Conservation (phyloP, 2,113 vertebrate genomes). For the Menura novaehollandiae region DNA sequence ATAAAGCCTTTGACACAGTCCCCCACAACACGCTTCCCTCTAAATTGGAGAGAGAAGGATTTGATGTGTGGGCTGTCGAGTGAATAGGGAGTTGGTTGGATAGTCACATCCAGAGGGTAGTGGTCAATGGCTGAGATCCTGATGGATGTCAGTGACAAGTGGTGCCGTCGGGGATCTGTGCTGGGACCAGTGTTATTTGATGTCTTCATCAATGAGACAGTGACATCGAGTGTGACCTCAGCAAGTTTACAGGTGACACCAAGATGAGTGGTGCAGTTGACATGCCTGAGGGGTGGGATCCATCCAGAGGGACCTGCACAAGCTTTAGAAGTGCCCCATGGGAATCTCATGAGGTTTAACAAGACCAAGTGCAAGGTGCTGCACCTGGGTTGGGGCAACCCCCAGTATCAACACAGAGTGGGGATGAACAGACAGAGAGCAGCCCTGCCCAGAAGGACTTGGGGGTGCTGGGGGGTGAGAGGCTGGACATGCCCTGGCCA, state of each 20-base stretch:
- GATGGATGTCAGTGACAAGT: not conserved
- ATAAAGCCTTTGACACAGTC: not conserved
- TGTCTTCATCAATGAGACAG: not conserved
- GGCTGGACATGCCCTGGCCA: not conserved
- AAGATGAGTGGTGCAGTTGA: not conserved
- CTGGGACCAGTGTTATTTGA: not conserved
- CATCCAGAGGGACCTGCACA: not conserved
- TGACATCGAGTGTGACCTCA: not conserved
- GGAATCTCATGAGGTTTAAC: not conserved
- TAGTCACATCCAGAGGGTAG: not conserved
- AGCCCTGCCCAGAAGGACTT: not conserved
- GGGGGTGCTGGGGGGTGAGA: not conserved
- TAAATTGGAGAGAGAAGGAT: not conserved
- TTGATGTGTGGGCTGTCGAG: not conserved
- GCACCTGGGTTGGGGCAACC: accelerated
- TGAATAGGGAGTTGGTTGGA: not conserved
- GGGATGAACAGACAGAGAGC: not conserved
- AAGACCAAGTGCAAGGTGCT: not conserved
- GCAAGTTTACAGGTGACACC: not conserved
- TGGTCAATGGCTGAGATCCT: not conserved
- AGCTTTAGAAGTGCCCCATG: accelerated
- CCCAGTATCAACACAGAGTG: not conserved
- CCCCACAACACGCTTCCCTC: not conserved
- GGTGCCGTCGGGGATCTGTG: not conserved
- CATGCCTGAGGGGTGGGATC: not conserved